Conservation (phyloP, 2,888 invertebrate species). For the Nycteola revayana region DNA sequence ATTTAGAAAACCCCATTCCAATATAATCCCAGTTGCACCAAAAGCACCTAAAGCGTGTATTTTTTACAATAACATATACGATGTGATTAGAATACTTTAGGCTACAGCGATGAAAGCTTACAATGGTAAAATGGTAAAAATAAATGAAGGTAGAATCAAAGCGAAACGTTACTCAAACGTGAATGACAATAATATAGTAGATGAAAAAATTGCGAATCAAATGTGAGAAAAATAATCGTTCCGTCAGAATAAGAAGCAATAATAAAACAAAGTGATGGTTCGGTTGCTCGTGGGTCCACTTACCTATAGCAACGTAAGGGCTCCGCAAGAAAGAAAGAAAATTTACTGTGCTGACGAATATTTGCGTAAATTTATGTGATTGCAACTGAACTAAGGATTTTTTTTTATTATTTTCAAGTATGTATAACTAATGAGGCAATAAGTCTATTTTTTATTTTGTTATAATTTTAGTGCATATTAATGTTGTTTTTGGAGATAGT, state of each 20-base stretch:
- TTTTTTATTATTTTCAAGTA: conserved; percentile 18
- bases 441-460: conserved; percentile 10
- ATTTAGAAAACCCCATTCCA: conserved; percentile 11
- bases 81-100: conserved; percentile 29
- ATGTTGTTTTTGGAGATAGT: conserved; percentile 15
- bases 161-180: conserved; percentile 80
- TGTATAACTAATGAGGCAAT: conserved; percentile 19
- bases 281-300: conserved; percentile 71
- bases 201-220: conserved; percentile 60
- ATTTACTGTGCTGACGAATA: conserved; percentile 77
- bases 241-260: conserved; percentile 56
- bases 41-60: conserved; percentile 50
- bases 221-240: conserved; percentile 46
- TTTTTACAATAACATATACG: conserved; percentile 26
- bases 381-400: conserved; percentile 55
- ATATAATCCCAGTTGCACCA: conserved; percentile 14
- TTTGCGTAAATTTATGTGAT: conserved; percentile 53
- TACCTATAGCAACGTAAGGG: conserved; percentile 80
- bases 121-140: conserved; percentile 56
- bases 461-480: conserved; percentile 21
- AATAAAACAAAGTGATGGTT: conserved; percentile 57
- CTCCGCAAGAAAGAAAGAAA: conserved; percentile 82
- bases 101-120: conserved; percentile 53
- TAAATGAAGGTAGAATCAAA: conserved; percentile 70
- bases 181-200: conserved; percentile 41